phyloP scores from a whole-genome alignment of 2,888 invertebrate species.

The Philonicus albiceps region DNA sequence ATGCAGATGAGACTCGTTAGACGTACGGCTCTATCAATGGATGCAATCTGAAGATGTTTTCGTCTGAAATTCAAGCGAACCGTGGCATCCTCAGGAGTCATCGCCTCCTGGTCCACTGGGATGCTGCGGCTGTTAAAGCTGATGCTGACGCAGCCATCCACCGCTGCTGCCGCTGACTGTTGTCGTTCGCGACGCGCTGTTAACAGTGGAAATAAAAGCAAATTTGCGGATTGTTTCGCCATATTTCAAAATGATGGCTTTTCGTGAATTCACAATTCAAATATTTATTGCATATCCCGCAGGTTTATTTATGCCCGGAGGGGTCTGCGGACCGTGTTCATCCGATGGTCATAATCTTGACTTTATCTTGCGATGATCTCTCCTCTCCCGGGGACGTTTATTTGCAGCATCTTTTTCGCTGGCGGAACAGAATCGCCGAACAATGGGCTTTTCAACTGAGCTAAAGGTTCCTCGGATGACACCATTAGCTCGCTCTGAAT shows the following conservation, averaged over 20 bases:
- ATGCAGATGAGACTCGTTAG: constrained; percentile 32
- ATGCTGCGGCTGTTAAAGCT: neutral
- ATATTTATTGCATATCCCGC: constrained; percentile 40
- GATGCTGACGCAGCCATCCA: neutral
- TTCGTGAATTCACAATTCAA: constrained; percentile 42
- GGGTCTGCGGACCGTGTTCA: neutral
- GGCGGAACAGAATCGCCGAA: neutral
- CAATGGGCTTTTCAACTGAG: neutral
- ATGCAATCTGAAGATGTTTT: constrained; percentile 25
- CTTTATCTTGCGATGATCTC: constrained; percentile 9
- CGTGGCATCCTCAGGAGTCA: constrained; percentile 10
- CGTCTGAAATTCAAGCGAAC: constrained; percentile 23
- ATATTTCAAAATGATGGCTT: constrained; percentile 43
- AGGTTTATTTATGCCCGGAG: constrained; percentile 36
- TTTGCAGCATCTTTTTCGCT: neutral
- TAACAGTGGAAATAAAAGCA: constrained; percentile 33
- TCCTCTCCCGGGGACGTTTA: neutral
- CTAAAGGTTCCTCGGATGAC: neutral
- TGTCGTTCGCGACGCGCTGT: constrained; percentile 1
- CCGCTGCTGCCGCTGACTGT: neutral
- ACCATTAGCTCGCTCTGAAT: neutral
- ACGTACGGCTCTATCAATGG: constrained; percentile 34
- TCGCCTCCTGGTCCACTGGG: neutral
- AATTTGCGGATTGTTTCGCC: constrained; percentile 35
- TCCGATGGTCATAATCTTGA: constrained; percentile 24